Base-by-base conservation (phyloP, 2,113 vertebrate species). In the Gymnocephalus cernua region DNA sequence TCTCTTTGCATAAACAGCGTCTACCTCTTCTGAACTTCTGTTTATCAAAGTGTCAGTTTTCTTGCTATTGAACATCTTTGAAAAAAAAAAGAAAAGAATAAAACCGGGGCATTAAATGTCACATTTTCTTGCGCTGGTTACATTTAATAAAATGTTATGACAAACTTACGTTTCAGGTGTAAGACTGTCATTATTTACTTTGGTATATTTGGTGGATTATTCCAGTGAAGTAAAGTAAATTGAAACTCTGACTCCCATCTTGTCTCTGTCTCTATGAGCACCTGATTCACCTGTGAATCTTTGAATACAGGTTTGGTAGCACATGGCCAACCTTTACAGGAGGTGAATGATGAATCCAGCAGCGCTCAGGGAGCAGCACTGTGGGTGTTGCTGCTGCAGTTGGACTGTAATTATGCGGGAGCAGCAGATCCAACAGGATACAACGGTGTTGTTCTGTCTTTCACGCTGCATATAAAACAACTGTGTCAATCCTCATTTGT, bases 291-390 rank as follows among this genome's bases (percentile, higher is more conserved):
- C 63, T 62, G 69, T 47, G 69, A 74, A 29, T 83, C 64, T 64
- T 68, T 68, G 51, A 80, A 54, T 61, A 44, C 45, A 27, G 68
- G 69, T 56, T 74, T 23, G 19, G 41, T 56, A 66, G 5, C 70
- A 9, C 75, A 45, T 10, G 45, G 32, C 79, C 73, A 68, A 79
- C 72, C 71, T 56, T 71, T 71, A 23, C 59, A 18, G 74, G 83
- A 86, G 83, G 89, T 74, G 85, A 75, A 82, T 83, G 84, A 85
- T 84, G 78, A 80, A 84, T 80, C 29, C 50, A 19, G 80, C 70
- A 21, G 69, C 9, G 16, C 73, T 10, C 23, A 65, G 74, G 72
- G 83, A 74, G 67, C 75, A 74, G 50, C 73, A 10, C 50, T 67
- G 85, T 74, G 77, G 80, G 83, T 25, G 82, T 78, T 70, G 29